Evolutionary conservation across 2,888 invertebrate species (phyloP), one percentile per base, ranked within the genome.

Genomic region (Microctonus brassicae): DNA sequence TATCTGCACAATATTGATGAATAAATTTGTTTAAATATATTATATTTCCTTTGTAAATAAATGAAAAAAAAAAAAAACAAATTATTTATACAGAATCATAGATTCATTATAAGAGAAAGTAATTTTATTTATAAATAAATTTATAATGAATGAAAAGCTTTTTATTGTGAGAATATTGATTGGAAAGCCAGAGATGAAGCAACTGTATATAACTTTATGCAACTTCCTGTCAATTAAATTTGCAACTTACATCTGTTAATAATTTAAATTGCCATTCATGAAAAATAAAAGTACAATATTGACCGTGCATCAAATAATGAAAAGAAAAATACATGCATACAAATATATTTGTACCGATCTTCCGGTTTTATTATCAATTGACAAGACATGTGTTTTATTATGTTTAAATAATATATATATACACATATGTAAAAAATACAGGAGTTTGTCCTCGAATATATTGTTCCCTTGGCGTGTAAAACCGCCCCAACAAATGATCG

Each of bases 331-430:
- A 39, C 33, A 53, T 52, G 26, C 33, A 52, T 34, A 70, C 67
- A 75, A 73, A 70, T 70, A 64, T 73, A 69, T 69, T 55, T 60
- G 17, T 47, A 47, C 17, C 17, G 47, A 47, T 47, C 47, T 47
- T 47, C 47, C 47, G 47, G 47, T 47, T 47, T 47, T 47, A 47
- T 64, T 47, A 36, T 58, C 20, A 17, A 53, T 61, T 33, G 63
- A 29, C 63, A 64, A 52, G 63, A 64, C 63, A 64, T 42, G 52
- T 64, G 63, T 64, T 22, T 24, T 42, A 17, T 64, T n/a, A n/a
- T n/a, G n/a, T n/a, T n/a, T n/a, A n/a, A n/a, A n/a, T n/a, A n/a
- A 47, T 42, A 29, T 47, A 20, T n/a, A 47, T 6, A n/a, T 20
- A 47, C 5, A 47, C 17, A 47, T n/a, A 17, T 47, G 7, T 29